A percentile compares a stretch with the other conserved stretches of the same genome.
Conservation (phyloP, 2,888 invertebrate species). For the Acleris holmiana region DNA sequence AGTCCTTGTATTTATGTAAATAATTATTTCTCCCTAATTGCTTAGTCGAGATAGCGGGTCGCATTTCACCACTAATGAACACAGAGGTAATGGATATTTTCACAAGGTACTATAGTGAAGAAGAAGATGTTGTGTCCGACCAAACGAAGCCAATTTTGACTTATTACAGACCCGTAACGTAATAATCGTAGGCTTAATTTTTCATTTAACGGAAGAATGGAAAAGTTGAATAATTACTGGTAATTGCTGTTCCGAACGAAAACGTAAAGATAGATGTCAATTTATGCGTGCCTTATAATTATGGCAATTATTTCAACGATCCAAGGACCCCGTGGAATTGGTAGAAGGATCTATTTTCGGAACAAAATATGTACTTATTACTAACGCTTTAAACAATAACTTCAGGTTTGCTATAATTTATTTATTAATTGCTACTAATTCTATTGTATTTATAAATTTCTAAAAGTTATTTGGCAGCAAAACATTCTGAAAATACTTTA, state of each 20-base stretch:
- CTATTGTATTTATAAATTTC: background rate
- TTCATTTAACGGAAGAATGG: constrained; percentile 30
- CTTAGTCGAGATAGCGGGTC: constrained; percentile 61
- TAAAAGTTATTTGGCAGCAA: too few species aligned
- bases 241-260: constrained; percentile 29
- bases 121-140: constrained; percentile 40
- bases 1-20: constrained; percentile 72
- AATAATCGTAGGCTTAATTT: constrained; percentile 61
- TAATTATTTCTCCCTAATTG: constrained; percentile 80
- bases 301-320: constrained; percentile 33
- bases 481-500: too few species aligned
- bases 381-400: background rate
- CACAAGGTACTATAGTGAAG: constrained; percentile 43
- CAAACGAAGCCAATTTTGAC: constrained; percentile 54
- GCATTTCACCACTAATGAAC: constrained; percentile 77
- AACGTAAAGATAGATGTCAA: constrained; percentile 32
- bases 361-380: constrained; percentile 14
- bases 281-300: constrained; percentile 35
- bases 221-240: constrained; percentile 33
- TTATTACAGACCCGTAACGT: constrained; percentile 54
- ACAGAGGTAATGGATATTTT: constrained; percentile 81
- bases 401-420: too few species aligned
- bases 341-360: constrained; percentile 21
- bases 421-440: background rate
- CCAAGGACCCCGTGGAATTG: constrained; percentile 29